Conservation (phyloP, 2,888 invertebrate genomes). For the Cheilosia variabilis region DNA sequence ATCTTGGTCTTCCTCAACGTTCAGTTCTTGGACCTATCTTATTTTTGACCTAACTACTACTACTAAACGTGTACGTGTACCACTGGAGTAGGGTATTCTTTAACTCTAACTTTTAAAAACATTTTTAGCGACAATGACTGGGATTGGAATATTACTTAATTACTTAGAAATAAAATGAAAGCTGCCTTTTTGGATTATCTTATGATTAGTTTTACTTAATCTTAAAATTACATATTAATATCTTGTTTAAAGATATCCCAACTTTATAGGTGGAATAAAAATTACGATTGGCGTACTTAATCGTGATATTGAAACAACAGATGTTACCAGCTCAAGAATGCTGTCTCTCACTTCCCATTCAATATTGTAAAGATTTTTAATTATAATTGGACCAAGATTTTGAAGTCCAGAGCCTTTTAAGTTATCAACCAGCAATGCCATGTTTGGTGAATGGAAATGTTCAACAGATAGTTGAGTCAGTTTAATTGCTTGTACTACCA, state of each 20-base stretch:
- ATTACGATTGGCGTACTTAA: constrained; percentile 85
- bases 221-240: too few species aligned
- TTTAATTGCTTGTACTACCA: constrained; percentile 88
- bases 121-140: too few species aligned
- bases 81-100: too few species aligned
- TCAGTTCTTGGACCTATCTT: too few species aligned
- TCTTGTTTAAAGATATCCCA: too few species aligned
- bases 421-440: constrained; percentile 89
- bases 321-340: constrained; percentile 89
- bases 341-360: constrained; percentile 93
- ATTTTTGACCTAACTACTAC: too few species aligned
- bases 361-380: constrained; percentile 88
- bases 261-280: background rate
- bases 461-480: constrained; percentile 88
- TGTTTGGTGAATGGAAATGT: constrained; percentile 91
- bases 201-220: too few species aligned
- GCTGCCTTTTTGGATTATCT: background rate
- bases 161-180: background rate
- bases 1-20: too few species aligned
- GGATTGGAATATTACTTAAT: too few species aligned
- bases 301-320: constrained; percentile 88
- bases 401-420: constrained; percentile 87
- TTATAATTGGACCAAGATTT: constrained; percentile 88
- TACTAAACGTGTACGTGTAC: too few species aligned
- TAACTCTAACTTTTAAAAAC: too few species aligned